Evolutionary conservation across 2,888 invertebrate genomes (phyloP), one percentile per base, ranked within the genome.

Genomic region (Ornithoptera alexandrae): DNA sequence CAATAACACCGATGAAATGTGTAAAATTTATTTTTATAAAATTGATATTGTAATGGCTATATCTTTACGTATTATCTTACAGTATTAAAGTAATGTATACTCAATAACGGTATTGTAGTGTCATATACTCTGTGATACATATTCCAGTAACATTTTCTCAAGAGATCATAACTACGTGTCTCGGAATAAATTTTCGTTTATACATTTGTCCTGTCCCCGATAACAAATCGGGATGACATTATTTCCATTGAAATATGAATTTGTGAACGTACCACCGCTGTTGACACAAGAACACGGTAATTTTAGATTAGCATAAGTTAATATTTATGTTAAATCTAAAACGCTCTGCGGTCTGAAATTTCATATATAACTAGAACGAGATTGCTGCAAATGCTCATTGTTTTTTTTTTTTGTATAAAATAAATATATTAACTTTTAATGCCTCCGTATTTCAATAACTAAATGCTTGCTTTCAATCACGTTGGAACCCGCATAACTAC

Each of bases 101-200:
- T 39, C 39, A 39, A 39, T 39, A 39, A 39, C 39, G 10, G 8
- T 39, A 39, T 39, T 39, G 39, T 39, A 53, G 53, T 53, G 53
- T 6, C 5, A 6, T 53, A 53, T 53, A 6, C n/a, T 53, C n/a
- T 2, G 53, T 53, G 53, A n/a, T 53, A 53, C n/a, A 53, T 53
- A 18, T 53, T 53, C 53, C n/a, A 53, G 15, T 53, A 39, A 59
- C 65, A 60, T 60, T 66, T 59, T 24, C 42, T 65, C 59, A n/a
- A 5, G 46, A 66, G 65, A 65, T 22, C 53, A 53, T 18, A 58
- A 22, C 4, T 17, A 39, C 65, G 65, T 66, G 65, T 58, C 65
- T 42, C 59, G 42, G 68, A 68, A 64, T 68, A 64, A 59, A 68
- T 63, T 68, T 64, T 68, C 59, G 39, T 60, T 64, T 64, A 64